Evolutionary conservation across 2,113 vertebrate genomes (phyloP).

Genomic region (Albula glossodonta): DNA sequence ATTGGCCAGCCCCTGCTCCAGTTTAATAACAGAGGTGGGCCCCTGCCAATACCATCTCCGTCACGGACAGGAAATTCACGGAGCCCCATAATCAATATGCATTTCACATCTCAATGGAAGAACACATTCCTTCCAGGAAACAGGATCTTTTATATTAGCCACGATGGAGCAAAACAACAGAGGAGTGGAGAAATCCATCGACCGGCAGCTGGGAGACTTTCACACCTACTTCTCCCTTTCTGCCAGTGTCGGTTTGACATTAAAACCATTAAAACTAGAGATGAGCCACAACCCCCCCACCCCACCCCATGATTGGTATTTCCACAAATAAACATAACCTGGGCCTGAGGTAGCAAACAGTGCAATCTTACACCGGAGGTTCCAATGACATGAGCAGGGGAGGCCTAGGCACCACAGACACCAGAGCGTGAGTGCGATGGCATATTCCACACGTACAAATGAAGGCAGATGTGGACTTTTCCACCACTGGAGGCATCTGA

Average conservation of each 20-base stretch:
- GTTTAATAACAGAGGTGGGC: constrained; percentile 38
- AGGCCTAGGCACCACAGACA: constrained; percentile 34
- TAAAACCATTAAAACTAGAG: constrained; percentile 18
- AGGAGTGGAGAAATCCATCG: constrained; percentile 45
- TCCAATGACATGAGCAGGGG: constrained; percentile 37
- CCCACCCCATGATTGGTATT: constrained; percentile 14
- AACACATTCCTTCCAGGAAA: constrained; percentile 56
- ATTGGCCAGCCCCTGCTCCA: constrained; percentile 28
- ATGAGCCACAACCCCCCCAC: constrained; percentile 32
- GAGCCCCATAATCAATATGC: constrained; percentile 52
- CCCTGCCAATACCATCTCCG: constrained; percentile 47
- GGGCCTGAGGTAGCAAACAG: constrained; percentile 18
- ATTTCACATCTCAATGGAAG: constrained; percentile 51
- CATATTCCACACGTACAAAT: constrained; percentile 47
- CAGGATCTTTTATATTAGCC: constrained; percentile 51
- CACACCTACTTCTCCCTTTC: constrained; percentile 25
- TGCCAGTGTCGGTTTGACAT: constrained; percentile 27
- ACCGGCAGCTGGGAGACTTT: constrained; percentile 30
- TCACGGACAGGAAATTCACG: constrained; percentile 50
- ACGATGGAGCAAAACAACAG: constrained; percentile 41
- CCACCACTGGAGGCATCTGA: constrained; percentile 34
- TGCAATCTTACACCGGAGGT: constrained; percentile 34
- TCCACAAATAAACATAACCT: constrained; percentile 32
- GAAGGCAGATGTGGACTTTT: constrained; percentile 54
- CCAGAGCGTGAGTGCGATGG: constrained; percentile 35